phyloP scores from a whole-genome alignment of 2,888 invertebrate genomes.

The Neocrepidodera transversa region DNA sequence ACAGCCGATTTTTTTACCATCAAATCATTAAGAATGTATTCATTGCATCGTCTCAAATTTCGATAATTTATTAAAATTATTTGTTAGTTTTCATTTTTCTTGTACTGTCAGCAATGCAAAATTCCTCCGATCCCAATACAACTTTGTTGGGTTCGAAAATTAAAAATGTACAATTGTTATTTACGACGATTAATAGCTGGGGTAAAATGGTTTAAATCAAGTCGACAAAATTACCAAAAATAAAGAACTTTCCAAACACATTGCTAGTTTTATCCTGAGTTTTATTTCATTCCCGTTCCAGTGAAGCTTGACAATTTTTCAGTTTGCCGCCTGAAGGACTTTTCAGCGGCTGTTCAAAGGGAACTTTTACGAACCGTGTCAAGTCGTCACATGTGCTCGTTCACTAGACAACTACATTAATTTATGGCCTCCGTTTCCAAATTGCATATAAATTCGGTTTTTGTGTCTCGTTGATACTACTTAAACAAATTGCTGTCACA shows the following conservation, averaged over 20 bases:
- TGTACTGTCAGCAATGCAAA: no score
- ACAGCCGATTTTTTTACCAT: no score
- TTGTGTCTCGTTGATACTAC: neutral
- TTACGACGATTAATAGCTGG: no score
- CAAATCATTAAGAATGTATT: no score
- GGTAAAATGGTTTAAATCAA: neutral
- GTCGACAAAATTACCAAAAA: neutral
- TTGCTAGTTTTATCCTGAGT: neutral
- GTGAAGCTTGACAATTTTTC: conserved; percentile 29
- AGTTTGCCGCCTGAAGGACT: conserved; percentile 33
- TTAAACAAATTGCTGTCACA: conserved; percentile 11
- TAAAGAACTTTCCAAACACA: neutral
- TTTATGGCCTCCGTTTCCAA: conserved; percentile 9
- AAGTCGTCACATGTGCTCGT: conserved; percentile 33
- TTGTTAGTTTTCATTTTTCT: no score
- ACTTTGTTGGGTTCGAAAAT: no score
- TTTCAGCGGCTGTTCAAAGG: conserved; percentile 33
- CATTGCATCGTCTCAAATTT: no score
- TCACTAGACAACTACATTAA: neutral
- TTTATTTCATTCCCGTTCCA: conserved; percentile 5
- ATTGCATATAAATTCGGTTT: conserved; percentile 3
- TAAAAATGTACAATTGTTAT: no score
- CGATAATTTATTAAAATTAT: no score
- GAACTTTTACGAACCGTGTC: conserved; percentile 34
- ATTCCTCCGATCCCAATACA: no score